phyloP scores from a whole-genome alignment of 2,797 vertebrate species.

The Momotus momota region DNA sequence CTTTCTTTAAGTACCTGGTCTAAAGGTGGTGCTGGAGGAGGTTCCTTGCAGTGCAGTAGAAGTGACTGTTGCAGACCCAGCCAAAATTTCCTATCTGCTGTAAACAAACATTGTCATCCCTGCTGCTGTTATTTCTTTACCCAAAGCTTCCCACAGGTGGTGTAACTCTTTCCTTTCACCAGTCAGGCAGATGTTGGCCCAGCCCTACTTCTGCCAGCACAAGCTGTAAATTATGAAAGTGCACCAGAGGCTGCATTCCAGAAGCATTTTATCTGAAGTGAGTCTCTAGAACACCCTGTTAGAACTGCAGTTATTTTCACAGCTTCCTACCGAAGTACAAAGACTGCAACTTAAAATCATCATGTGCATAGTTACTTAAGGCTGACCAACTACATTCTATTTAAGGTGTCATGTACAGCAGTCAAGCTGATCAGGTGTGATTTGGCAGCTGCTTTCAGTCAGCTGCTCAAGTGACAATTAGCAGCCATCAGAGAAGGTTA shows the following conservation, averaged over 20 bases:
- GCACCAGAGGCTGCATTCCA: not conserved
- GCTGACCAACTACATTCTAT: not conserved
- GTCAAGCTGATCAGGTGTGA: not conserved
- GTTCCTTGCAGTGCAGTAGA: not conserved
- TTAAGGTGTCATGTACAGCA: not conserved
- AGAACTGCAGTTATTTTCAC: not conserved
- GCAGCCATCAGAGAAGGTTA: not conserved
- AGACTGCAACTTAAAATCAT: not conserved
- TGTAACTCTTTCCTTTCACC: not conserved
- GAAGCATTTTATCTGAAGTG: not conserved
- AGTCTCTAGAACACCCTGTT: not conserved
- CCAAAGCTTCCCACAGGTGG: too few relatives aligned
- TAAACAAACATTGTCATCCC: not conserved
- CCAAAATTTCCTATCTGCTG: not conserved
- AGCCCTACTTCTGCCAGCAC: not conserved
- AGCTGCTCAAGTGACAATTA: not conserved
- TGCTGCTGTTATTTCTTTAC: not conserved
- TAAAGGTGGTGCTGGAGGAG: not conserved
- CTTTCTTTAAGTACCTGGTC: not conserved
- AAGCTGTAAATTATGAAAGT: not conserved
- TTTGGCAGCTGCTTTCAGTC: not conserved
- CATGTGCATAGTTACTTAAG: not conserved
- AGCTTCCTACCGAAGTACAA: not conserved
- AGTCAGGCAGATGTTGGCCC: not conserved
- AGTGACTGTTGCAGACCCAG: not conserved